phyloP scores from a whole-genome alignment of 2,113 vertebrate species.

The Reinhardtius hippoglossoides region DNA sequence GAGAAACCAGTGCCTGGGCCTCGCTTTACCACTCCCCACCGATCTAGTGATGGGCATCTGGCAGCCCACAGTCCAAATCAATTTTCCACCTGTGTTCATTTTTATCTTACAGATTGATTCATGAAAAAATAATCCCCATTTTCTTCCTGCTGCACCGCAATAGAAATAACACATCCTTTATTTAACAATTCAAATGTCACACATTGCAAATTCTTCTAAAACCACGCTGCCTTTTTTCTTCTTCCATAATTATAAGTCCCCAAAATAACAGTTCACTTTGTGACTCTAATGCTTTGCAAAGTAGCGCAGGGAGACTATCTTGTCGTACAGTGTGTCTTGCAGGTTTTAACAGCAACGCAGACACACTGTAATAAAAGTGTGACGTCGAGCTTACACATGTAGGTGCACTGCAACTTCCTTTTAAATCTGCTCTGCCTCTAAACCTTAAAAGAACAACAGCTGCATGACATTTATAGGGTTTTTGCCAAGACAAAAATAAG shows the following conservation, averaged over 20 bases:
- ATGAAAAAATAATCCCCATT: slow-evolving; percentile 73
- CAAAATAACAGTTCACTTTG: slow-evolving; percentile 23
- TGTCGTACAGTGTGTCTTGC: neutral
- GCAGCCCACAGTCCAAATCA: slow-evolving; percentile 66
- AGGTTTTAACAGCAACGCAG: neutral
- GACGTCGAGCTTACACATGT: neutral
- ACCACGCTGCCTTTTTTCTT: neutral
- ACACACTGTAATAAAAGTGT: neutral
- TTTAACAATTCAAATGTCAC: slow-evolving; percentile 51
- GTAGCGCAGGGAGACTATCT: neutral
- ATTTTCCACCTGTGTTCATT: slow-evolving; percentile 72
- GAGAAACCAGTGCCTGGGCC: slow-evolving; percentile 46
- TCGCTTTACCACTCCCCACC: slow-evolving; percentile 41
- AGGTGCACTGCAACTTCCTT: neutral
- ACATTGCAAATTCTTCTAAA: slow-evolving; percentile 19
- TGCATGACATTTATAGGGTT: neutral
- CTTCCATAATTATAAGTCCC: slow-evolving; percentile 17
- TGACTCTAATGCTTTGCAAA: slow-evolving; percentile 14
- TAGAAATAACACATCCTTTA: slow-evolving; percentile 56
- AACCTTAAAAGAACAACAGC: neutral
- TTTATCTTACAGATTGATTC: slow-evolving; percentile 73
- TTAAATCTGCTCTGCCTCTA: neutral
- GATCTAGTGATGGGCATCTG: slow-evolving; percentile 63
- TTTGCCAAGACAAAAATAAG: neutral
- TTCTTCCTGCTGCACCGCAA: slow-evolving; percentile 21